Base-by-base conservation (phyloP, 2,797 vertebrate species). In the Danio albolineatus region DNA sequence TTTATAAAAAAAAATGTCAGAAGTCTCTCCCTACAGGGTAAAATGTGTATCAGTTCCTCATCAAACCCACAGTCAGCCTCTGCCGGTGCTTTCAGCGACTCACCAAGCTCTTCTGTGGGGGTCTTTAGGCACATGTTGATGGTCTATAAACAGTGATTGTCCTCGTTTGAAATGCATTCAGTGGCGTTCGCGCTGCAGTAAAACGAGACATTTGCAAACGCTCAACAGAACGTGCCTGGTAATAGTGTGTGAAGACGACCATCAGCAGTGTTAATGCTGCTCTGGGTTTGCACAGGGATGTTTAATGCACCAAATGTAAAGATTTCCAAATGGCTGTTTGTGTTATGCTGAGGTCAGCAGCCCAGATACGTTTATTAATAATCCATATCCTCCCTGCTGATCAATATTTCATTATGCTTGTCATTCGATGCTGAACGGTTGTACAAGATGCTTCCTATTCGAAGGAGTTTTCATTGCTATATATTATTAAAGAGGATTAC, bases 331-430 rank as follows among this genome's bases (percentile, higher is more conserved):
- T 39, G n/a, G 51, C 44, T 9, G 38, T 48, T 44, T 70, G 56
- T 77, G 61, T 60, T 72, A 69, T 53, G 41, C 16, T 56, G 4
- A 44, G 38, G 44, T 10, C 5, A 51, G 65, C 43, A 17, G 48
- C 39, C 43, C 19, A 36, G 38, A 41, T 57, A 17, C 21, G 19
- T 36, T 78, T 59, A 43, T 85, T 65, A 83, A 81, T 82, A 70
- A 83, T 62, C 49, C 19, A 81, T 54, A 48, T 72, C 70, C 28
- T 41, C 78, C 60, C 49, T 19, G 44, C 49, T 73, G 76, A 65
- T 82, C 54, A 75, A 74, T 85, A 73, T 82, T 82, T 82, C 38
- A 75, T 78, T n/a, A 56, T 39, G 41, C 36, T 53, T 21, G 44
- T 73, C 41, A 73, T 57, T 62, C 82, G 67, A 78, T 75, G 60